Base-by-base conservation (phyloP, 1,140 invertebrate species). In the Delia radicum region DNA sequence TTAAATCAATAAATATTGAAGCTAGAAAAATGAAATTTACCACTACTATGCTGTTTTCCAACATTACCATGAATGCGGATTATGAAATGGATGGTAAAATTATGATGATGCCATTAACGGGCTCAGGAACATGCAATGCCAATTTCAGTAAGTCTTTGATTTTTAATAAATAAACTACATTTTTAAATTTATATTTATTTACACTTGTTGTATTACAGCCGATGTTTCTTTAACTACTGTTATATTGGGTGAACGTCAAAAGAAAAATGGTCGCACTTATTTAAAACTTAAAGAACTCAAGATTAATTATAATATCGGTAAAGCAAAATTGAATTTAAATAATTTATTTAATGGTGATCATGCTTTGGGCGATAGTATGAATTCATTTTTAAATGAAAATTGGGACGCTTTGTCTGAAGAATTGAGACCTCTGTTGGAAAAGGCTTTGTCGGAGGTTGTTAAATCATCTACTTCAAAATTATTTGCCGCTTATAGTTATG, bases 261-360 rank as follows among this genome's bases (percentile, higher is more conserved):
- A 83, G 12, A 87, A 88, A 73, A 76, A 85, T 31, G 76, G 77
- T 10, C 80, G 85, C 3, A 72, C 84, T 74, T 89, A 90, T 78
- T 88, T 91, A 31, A 88, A 88, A 42, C 89, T 93, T 5, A 87
- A 88, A 37, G 88, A 91, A n/a, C 89, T 93, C 26, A 88, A 88
- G 37, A 87, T 92, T 0, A 88, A 90, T 72, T 92, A 92, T 77
- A 87, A 90, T 12, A 87, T 92, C 8, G 89, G 88, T 1, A 81
- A 89, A 37, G 91, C 91, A 0, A 86, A 87, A 6, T 87, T 93
- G 72, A 84, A 91, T 73, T 85, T 94, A 6, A 89, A 92, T 6
- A 91, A 93, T 86, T 85, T 93, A 0, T 93, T 93, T 79, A 90
- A 92, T 77, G 91, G 91, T 0, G 91, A 94, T 78, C 84, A 89